Conservation (phyloP, 1,140 invertebrate genomes). For the Drosophila burlai region DNA sequence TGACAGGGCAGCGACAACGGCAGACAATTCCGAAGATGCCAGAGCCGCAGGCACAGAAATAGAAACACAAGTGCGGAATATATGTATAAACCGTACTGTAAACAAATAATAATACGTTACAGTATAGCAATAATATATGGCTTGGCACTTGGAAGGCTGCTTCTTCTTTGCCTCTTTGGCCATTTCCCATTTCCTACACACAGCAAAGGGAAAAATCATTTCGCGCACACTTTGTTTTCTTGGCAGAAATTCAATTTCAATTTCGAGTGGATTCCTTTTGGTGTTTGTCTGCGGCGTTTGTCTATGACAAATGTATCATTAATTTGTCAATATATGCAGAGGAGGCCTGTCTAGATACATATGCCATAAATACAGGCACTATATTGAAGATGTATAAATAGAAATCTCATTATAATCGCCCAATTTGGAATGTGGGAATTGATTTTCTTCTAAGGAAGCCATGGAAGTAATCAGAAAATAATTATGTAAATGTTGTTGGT, state of each 20-base stretch:
- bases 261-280: slow-evolving; percentile 36
- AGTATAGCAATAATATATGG: slow-evolving; percentile 46
- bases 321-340: slow-evolving; percentile 39
- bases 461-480: not conserved
- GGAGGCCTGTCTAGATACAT: slow-evolving; percentile 39
- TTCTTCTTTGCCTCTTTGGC: slow-evolving; percentile 1
- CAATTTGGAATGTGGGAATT: slow-evolving; percentile 36
- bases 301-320: slow-evolving; percentile 49
- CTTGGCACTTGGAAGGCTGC: slow-evolving; percentile 46
- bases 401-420: slow-evolving; percentile 28
- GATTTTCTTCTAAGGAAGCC: slow-evolving; percentile 14
- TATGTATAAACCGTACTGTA: slow-evolving; percentile 23
- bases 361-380: slow-evolving; percentile 14
- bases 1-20: slow-evolving; percentile 26
- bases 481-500: not conserved
- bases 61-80: slow-evolving; percentile 42
- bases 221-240: slow-evolving; percentile 56
- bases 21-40: slow-evolving; percentile 24
- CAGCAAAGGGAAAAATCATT: slow-evolving; percentile 32
- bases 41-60: slow-evolving; percentile 37
- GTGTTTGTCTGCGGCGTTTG: slow-evolving; percentile 30
- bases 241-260: slow-evolving; percentile 50
- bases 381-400: slow-evolving; percentile 20
- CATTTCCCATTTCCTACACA: slow-evolving; percentile 7
- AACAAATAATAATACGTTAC: slow-evolving; percentile 39